Conservation (phyloP, 2,113 vertebrate genomes). For the Eurystomus gularis region DNA sequence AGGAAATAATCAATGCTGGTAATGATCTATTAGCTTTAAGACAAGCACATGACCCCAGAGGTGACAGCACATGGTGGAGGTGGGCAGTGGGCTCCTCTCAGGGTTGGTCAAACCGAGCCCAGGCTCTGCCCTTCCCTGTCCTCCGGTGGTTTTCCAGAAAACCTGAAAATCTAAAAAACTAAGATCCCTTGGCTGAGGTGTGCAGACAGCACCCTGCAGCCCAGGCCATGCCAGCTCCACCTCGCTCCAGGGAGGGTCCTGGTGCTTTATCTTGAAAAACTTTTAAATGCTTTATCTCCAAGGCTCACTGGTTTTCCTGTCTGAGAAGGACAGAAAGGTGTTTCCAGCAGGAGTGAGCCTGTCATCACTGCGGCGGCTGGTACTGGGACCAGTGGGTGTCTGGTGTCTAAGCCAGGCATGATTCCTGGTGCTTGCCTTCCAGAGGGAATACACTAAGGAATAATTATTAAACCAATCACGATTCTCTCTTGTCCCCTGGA, state of each 20-base stretch:
- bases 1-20: neutral
- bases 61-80: rapidly evolving
- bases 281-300: neutral
- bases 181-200: neutral
- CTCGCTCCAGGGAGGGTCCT: neutral
- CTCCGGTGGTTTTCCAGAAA: neutral
- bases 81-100: neutral
- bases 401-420: rapidly evolving
- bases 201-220: neutral
- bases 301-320: neutral
- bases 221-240: too few relatives aligned
- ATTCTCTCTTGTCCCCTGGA: too few relatives aligned
- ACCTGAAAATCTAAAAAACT: neutral
- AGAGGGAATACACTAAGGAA: neutral
- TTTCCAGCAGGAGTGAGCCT: neutral
- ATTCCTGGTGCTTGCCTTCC: neutral
- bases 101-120: neutral
- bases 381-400: rapidly evolving
- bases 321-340: neutral
- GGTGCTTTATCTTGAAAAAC: neutral
- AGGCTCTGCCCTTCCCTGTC: neutral
- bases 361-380: rapidly evolving
- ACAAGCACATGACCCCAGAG: neutral
- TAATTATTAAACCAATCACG: neutral
- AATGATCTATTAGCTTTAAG: neutral